phyloP scores from a whole-genome alignment of 2,113 vertebrate genomes.

The Petaurus breviceps region DNA sequence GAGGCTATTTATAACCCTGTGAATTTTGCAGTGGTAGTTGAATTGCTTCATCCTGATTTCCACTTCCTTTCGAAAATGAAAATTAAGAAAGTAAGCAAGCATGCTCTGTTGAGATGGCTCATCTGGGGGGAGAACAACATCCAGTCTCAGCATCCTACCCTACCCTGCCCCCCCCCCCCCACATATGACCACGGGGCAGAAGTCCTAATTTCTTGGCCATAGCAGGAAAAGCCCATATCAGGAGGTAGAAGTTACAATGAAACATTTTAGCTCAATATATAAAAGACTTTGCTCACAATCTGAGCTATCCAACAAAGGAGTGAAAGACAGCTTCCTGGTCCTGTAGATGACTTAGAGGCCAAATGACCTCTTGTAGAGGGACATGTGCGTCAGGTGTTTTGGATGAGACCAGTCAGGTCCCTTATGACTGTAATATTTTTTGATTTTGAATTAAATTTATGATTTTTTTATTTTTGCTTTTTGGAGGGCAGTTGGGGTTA shows the following conservation, averaged over 20 bases:
- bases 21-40: constrained; percentile 66
- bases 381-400: not conserved
- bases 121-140: constrained; percentile 7
- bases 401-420: not conserved
- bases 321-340: not conserved
- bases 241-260: not conserved
- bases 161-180: too few relatives aligned
- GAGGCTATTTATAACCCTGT: constrained; percentile 62
- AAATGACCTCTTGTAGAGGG: not conserved
- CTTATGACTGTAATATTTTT: not conserved
- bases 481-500: too few relatives aligned
- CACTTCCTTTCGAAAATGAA: constrained; percentile 69
- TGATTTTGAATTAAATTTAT: not conserved
- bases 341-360: not conserved
- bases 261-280: not conserved
- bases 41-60: constrained; percentile 58
- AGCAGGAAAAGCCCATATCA: not conserved
- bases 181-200: not conserved
- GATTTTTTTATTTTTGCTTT: too few relatives aligned
- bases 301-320: not conserved
- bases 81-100: constrained; percentile 59
- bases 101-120: constrained; percentile 14
- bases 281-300: not conserved
- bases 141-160: not conserved
- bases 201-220: not conserved